Evolutionary conservation across 2,797 vertebrate species (phyloP), one percentile per base, ranked within the genome.

Genomic region (Diglossa cyanea): DNA sequence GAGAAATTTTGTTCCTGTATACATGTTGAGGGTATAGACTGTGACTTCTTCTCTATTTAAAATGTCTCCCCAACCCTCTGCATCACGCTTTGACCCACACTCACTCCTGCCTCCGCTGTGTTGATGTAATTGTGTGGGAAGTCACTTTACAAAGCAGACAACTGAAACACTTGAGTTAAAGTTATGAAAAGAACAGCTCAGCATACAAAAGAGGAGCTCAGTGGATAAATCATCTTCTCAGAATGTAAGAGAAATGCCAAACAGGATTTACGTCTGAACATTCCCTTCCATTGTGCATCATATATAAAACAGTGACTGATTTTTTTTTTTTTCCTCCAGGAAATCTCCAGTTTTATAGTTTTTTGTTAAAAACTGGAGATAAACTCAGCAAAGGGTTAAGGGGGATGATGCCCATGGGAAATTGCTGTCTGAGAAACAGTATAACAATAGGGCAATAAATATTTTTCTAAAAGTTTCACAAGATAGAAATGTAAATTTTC

Each of bases 371-470:
- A 66, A 75, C 1, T 26, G 9, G 7, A 71, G 14, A 70, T 33
- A 58, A 80, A 37, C 17, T 63, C 0, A 2, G 13, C 10, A 39
- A 8, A 25, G 13, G 2, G 1, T 16, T 2, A 1, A 4, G 7
- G 17, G 11, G 3, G 1, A 21, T 39, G 28, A 17, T n/a, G 54
- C 4, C 33, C 10, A 28, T 42, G 24, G 12, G 42, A 47, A 85
- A 42, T 0, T 71, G 40, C 70, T 80, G 18, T 26, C 39, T 82
- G 35, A 84, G 23, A 70, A 92, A 60, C 18, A 66, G 33, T 9
- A 9, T 26, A 47, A 17, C 3, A 73, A 33, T 8, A 48, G 14
- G 13, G 35, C 67, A 87, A 81, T 9, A 61, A 75, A 18, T 30
- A 33, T 35, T 60, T 53, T 37, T 53, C 71, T 18, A 53, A 45